These are phyloP conservation scores for Pseudopipra pipra DNA, from an alignment of 2,113 vertebrate genomes.

Conservation along the genomic window DNA sequence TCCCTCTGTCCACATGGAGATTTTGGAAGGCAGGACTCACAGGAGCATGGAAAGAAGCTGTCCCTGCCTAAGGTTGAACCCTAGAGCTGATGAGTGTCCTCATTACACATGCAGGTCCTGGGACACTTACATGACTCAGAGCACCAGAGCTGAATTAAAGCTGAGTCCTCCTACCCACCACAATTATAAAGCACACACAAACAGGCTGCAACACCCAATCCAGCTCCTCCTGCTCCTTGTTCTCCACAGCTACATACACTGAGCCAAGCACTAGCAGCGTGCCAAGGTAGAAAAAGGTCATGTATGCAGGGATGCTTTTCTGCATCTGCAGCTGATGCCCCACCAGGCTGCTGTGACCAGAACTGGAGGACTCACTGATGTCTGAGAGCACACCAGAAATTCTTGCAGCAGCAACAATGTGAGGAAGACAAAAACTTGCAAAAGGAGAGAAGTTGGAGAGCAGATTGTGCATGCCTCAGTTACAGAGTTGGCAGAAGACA, in stretches of 20 bases:
- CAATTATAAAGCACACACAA: not conserved
- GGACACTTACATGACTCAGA: not conserved
- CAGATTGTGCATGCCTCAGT: accelerated
- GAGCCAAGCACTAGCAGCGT: not conserved
- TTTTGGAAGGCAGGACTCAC: not conserved
- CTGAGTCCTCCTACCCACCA: not conserved
- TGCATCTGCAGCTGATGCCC: not conserved
- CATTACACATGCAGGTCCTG: not conserved
- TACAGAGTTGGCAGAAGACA: not conserved
- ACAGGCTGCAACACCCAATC: not conserved
- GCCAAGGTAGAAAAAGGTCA: not conserved
- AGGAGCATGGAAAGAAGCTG: not conserved
- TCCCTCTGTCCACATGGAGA: not conserved
- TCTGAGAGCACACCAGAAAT: not conserved
- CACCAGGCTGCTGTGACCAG: not conserved
- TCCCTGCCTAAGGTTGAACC: not conserved
- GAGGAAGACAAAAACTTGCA: not conserved
- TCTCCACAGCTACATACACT: not conserved
- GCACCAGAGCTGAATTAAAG: not conserved
- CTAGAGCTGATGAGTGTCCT: not conserved
- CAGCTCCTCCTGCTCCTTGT: not conserved
- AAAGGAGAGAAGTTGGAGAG: not conserved
- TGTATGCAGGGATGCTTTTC: not conserved
- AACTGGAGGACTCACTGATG: not conserved
- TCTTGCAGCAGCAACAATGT: not conserved